These are phyloP conservation scores for Cromileptes altivelis DNA, from an alignment of 2,113 vertebrate species.

Conservation along the genomic window DNA sequence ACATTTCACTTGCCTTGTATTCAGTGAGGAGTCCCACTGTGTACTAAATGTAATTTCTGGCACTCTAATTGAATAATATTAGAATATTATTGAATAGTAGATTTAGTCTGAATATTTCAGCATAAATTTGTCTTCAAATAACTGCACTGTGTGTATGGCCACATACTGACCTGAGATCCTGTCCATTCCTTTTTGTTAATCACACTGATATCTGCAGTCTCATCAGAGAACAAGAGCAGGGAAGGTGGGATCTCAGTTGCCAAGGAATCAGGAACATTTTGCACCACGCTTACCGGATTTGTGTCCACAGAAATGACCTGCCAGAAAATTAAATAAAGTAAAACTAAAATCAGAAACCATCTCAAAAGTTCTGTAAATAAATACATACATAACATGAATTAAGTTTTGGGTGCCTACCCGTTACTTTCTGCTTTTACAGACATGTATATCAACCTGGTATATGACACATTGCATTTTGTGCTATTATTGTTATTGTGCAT, in stretches of 20 bases:
- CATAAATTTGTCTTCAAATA: not conserved
- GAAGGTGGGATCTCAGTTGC: constrained; percentile 48
- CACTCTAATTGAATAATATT: not conserved
- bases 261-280: constrained; percentile 63
- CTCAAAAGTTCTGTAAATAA: not conserved
- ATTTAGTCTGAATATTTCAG: not conserved
- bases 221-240: constrained; percentile 30
- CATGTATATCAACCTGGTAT: not conserved
- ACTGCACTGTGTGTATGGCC: not conserved
- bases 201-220: constrained; percentile 5
- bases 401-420: not conserved
- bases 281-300: constrained; percentile 30
- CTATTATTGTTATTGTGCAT: too few relatives aligned
- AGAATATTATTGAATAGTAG: not conserved
- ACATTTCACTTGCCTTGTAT: not conserved
- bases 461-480: too few relatives aligned
- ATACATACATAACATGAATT: not conserved
- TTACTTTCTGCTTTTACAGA: not conserved
- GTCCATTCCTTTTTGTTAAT: constrained; percentile 60
- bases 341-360: not conserved
- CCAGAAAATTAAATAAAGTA: not conserved
- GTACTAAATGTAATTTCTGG: not conserved
- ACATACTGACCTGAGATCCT: constrained; percentile 42
- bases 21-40: not conserved
- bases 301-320: constrained; percentile 61